Evolutionary conservation across 2,113 vertebrate species (phyloP).

Genomic region (Rhinogobius similis): DNA sequence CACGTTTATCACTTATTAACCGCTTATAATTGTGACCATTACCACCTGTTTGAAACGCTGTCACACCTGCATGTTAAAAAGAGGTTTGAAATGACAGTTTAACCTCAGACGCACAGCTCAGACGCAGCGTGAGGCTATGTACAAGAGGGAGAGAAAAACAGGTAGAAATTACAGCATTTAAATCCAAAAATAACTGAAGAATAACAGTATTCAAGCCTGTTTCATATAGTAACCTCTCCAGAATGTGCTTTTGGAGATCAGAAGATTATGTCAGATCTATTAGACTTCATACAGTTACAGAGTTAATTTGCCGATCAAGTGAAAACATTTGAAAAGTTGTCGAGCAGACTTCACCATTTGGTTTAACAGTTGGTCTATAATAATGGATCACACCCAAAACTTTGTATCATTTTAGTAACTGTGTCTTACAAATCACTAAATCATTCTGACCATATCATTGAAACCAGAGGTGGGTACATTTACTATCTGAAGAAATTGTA

Average conservation of each 20-base stretch:
- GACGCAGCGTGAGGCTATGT: not conserved
- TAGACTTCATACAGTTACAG: not conserved
- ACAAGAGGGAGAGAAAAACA: not conserved
- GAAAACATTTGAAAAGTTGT: slow-evolving; percentile 1
- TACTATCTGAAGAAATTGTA: too few species aligned
- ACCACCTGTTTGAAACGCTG: not conserved
- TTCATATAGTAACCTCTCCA: not conserved
- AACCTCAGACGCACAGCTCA: not conserved
- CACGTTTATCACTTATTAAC: too few species aligned
- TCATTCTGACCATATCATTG: not conserved
- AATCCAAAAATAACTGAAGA: slow-evolving; percentile 1
- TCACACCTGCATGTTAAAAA: not conserved
- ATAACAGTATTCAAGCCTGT: not conserved
- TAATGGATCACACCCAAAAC: not conserved
- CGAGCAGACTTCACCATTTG: not conserved
- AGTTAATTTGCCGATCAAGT: not conserved
- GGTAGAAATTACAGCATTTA: not conserved
- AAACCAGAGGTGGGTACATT: not conserved
- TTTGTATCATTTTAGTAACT: not conserved
- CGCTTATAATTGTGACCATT: too few species aligned
- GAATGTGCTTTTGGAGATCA: not conserved
- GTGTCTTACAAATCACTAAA: not conserved
- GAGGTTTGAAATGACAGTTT: slow-evolving; percentile 3
- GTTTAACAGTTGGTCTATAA: slow-evolving; percentile 11
- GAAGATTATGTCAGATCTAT: not conserved